Evolutionary conservation across 2,113 vertebrate species (phyloP).

Genomic region (Ia io): DNA sequence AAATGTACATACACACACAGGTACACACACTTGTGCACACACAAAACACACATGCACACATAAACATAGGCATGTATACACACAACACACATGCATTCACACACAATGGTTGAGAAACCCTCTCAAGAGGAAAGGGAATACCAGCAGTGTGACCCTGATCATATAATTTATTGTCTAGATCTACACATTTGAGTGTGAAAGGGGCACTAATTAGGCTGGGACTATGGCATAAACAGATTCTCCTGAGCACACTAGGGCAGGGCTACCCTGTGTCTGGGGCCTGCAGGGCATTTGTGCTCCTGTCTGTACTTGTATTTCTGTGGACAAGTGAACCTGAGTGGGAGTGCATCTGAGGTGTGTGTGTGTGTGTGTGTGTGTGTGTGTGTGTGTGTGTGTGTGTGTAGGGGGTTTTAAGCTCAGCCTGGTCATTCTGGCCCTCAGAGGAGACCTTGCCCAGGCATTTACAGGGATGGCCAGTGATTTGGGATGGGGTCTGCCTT

Average conservation of each 20-base stretch:
- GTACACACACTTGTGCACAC: neutral
- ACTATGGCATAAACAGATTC: rapidly evolving
- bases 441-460: neutral
- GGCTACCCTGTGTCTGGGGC: rapidly evolving
- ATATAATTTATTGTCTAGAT: rapidly evolving
- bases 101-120: neutral
- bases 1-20: neutral
- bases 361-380: neutral
- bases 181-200: neutral
- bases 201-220: neutral
- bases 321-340: neutral
- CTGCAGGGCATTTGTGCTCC: rapidly evolving
- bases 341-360: no score
- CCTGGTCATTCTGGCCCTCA: neutral
- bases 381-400: neutral
- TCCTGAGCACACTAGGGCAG: no score
- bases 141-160: neutral
- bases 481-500: no score
- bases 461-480: neutral
- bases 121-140: neutral
- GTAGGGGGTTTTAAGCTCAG: neutral
- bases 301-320: neutral
- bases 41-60: neutral
- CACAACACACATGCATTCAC: neutral
- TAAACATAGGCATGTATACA: neutral